phyloP scores from a whole-genome alignment of 2,888 invertebrate genomes.

The Coelopa pilipes region DNA sequence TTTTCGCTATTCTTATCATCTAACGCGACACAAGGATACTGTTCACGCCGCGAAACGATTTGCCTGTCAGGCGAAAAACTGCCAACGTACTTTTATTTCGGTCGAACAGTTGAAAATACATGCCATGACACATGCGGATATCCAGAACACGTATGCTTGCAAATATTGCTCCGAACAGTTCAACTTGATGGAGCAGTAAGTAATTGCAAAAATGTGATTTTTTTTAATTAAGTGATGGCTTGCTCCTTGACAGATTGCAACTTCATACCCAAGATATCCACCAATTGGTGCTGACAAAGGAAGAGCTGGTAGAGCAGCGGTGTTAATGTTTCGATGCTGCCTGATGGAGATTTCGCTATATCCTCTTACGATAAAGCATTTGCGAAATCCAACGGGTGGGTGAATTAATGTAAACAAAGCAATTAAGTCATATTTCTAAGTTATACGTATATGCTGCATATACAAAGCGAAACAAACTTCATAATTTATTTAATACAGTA shows the following conservation, averaged over 20 bases:
- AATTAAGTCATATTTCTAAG: too few species aligned
- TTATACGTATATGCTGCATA: too few species aligned
- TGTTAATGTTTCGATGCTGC: too few species aligned
- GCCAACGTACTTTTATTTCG: conserved; percentile 48
- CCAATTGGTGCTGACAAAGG: neutral
- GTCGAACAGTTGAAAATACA: conserved; percentile 50
- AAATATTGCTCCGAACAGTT: conserved; percentile 51
- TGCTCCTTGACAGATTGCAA: conserved; percentile 20
- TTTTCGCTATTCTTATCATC: conserved; percentile 55
- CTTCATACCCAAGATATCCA: conserved; percentile 25
- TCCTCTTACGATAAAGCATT: too few species aligned
- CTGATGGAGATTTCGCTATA: too few species aligned
- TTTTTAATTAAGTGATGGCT: neutral
- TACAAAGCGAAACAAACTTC: too few species aligned
- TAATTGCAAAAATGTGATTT: neutral
- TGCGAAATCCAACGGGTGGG: neutral
- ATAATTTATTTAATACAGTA: too few species aligned
- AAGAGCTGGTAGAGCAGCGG: conserved; percentile 11
- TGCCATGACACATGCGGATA: conserved; percentile 45
- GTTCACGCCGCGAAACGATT: conserved; percentile 48
- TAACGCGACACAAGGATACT: conserved; percentile 55
- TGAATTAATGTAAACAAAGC: too few species aligned
- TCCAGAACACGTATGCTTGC: conserved; percentile 49
- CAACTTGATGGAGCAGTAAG: conserved; percentile 53
- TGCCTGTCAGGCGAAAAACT: conserved; percentile 47